A percentile compares a stretch with the other conserved stretches of the same genome.
These are phyloP conservation scores for Euleptes europaea DNA, from an alignment of 2,113 vertebrate species.

Conservation along the genomic window DNA sequence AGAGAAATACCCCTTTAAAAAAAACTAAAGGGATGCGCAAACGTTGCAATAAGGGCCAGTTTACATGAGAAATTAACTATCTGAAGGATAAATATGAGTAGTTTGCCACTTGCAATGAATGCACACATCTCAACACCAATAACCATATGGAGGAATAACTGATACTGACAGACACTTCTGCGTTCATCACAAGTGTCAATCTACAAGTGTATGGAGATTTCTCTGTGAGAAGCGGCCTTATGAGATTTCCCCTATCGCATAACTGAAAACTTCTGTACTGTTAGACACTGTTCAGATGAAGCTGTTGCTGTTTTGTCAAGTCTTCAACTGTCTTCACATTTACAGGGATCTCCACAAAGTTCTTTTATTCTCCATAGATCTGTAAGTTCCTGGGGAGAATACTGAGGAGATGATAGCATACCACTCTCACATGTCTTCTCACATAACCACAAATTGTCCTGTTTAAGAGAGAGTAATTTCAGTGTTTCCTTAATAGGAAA, in stretches of 20 bases:
- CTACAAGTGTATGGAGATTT: neutral
- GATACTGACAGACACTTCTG: neutral
- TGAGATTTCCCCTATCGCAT: neutral
- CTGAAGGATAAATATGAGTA: neutral
- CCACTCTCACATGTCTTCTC: slow-evolving; percentile 91
- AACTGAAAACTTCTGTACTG: slow-evolving; percentile 1
- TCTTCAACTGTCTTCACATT: slow-evolving; percentile 73
- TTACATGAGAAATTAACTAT: neutral
- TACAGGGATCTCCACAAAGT: slow-evolving; percentile 88
- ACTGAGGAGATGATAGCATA: slow-evolving; percentile 95
- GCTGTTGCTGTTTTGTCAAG: slow-evolving; percentile 4
- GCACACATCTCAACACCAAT: neutral
- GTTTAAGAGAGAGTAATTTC: slow-evolving; percentile 33
- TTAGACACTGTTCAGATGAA: neutral
- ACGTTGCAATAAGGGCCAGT: slow-evolving; percentile 27
- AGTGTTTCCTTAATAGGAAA: neutral
- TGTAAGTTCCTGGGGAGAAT: slow-evolving; percentile 83
- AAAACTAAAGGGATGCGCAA: slow-evolving; percentile 60
- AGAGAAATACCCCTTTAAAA: neutral
- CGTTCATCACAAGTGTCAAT: neutral
- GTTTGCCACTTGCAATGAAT: neutral
- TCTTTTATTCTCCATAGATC: slow-evolving; percentile 86
- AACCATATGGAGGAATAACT: neutral
- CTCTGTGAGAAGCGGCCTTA: neutral
- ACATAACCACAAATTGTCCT: slow-evolving; percentile 94